Evolutionary conservation across 1,140 invertebrate genomes (phyloP).

Genomic region (Calliphora vicina): DNA sequence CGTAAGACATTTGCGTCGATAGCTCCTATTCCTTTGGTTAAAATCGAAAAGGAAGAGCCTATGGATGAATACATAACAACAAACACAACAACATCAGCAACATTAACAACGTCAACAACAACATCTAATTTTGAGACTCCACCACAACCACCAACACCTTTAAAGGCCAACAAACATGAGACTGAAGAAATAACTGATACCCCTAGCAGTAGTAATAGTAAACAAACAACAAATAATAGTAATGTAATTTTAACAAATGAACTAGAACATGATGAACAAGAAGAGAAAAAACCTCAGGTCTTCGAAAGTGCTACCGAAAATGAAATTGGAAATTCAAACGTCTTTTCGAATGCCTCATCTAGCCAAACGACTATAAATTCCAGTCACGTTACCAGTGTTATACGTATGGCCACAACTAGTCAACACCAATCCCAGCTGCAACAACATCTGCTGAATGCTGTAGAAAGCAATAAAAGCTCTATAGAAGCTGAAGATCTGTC

Average conservation of each 20-base stretch:
- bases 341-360: neutral
- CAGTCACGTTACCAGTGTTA: slow-evolving; percentile 54
- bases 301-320: neutral
- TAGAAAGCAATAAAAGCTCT: slow-evolving; percentile 42
- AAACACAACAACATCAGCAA: neutral
- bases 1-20: slow-evolving; percentile 48
- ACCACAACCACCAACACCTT: slow-evolving; percentile 37
- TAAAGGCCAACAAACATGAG: slow-evolving; percentile 40
- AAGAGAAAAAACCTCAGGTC: slow-evolving; percentile 18
- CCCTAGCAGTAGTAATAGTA: slow-evolving; percentile 38
- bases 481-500: slow-evolving; percentile 38
- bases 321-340: slow-evolving; percentile 22
- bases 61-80: slow-evolving; percentile 50
- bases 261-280: neutral
- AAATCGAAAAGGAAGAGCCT: slow-evolving; percentile 59
- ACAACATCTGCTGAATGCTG: slow-evolving; percentile 11
- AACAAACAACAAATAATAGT: slow-evolving; percentile 23
- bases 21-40: slow-evolving; percentile 54
- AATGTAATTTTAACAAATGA: slow-evolving; percentile 22
- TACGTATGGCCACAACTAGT: slow-evolving; percentile 56
- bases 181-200: slow-evolving; percentile 41
- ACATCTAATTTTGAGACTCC: slow-evolving; percentile 9
- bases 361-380: slow-evolving; percentile 12
- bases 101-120: neutral
- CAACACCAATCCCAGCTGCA: slow-evolving; percentile 32